phyloP scores from a whole-genome alignment of 2,797 vertebrate species.

The Chloroceryle inda region DNA sequence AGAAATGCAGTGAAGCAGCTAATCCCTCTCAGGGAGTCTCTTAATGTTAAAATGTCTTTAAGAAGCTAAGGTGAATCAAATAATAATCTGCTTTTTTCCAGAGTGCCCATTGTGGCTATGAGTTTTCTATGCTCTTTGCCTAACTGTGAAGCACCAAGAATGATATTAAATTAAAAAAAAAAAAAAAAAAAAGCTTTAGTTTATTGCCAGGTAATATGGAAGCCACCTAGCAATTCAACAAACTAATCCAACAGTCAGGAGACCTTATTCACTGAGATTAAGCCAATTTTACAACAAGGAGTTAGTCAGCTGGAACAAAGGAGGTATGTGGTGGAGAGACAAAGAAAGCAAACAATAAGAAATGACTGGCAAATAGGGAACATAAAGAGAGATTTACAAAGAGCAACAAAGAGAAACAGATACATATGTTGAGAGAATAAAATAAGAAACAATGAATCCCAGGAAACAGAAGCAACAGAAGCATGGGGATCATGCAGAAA shows the following conservation, averaged over 20 bases:
- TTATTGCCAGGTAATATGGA: slow-evolving; percentile 24
- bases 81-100: background rate
- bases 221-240: slow-evolving; percentile 46
- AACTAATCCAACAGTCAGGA: slow-evolving; percentile 41
- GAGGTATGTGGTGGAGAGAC: background rate
- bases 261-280: slow-evolving; percentile 39
- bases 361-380: background rate
- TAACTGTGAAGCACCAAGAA: slow-evolving; percentile 6
- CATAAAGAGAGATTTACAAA: slow-evolving; percentile 12
- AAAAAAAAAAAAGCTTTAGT: slow-evolving; percentile 8
- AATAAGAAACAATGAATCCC: background rate
- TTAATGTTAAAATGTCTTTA: background rate
- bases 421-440: background rate
- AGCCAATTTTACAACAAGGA: slow-evolving; percentile 46
- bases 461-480: background rate
- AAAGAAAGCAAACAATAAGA: slow-evolving; percentile 18
- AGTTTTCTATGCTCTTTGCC: background rate
- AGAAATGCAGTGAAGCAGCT: background rate
- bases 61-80: background rate
- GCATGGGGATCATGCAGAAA: background rate
- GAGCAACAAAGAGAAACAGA: background rate
- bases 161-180: slow-evolving; percentile 3
- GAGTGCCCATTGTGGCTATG: background rate
- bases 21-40: background rate
- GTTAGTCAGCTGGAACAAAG: slow-evolving; percentile 63